Evolutionary conservation across 2,113 vertebrate genomes (phyloP).

Genomic region (Reinhardtius hippoglossoides): DNA sequence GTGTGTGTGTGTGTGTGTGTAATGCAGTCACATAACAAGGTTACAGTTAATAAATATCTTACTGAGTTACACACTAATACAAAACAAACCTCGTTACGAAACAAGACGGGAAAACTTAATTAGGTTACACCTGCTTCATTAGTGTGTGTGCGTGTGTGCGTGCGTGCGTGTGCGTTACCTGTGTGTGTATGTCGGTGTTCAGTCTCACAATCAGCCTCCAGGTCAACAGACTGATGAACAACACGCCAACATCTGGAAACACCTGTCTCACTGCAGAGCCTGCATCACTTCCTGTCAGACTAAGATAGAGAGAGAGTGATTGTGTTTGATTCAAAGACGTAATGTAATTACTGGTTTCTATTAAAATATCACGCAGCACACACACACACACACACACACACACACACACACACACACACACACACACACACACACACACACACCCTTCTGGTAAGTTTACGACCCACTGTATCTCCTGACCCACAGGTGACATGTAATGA

Average conservation of each 20-base stretch:
- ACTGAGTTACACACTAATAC: constrained; percentile 57
- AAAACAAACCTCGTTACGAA: constrained; percentile 49
- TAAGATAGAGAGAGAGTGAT: constrained; percentile 7
- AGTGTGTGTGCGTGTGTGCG: neutral
- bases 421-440: neutral
- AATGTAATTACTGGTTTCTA: neutral
- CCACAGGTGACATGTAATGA: neutral
- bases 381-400: neutral
- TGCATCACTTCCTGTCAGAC: constrained; percentile 59
- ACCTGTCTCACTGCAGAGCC: constrained; percentile 61
- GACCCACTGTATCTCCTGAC: too few species aligned
- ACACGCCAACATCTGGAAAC: constrained; percentile 60
- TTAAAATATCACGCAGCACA: too few species aligned
- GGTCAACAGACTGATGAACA: constrained; percentile 50
- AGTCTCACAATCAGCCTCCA: constrained; percentile 59
- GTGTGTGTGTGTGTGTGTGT: neutral
- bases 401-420: neutral
- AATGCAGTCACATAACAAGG: constrained; percentile 29
- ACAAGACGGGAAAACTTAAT: constrained; percentile 47
- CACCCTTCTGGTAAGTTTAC: too few species aligned
- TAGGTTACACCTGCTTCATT: constrained; percentile 41
- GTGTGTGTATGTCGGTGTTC: constrained; percentile 4
- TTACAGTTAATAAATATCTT: constrained; percentile 63
- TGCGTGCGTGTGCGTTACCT: constrained; percentile 41
- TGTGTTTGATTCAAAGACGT: neutral